Evolutionary conservation across 2,888 invertebrate species (phyloP).

Genomic region (Girardia tigrina): DNA sequence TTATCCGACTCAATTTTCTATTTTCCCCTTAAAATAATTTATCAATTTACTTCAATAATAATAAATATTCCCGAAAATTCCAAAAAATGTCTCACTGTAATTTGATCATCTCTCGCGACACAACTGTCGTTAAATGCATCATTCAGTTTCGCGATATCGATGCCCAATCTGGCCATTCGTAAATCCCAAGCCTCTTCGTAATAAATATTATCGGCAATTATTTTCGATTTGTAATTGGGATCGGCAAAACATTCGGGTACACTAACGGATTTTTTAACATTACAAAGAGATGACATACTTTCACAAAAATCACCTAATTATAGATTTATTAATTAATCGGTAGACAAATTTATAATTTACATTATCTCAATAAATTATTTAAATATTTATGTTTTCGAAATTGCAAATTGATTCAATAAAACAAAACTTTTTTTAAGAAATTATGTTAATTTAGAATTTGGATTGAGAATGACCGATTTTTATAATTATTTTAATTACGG

Average conservation of each 20-base stretch:
- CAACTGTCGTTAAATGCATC: background rate
- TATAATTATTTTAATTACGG: too few species aligned
- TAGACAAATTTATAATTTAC: background rate
- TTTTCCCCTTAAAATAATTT: too few species aligned
- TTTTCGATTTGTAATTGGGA: constrained; percentile 15
- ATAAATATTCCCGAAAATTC: too few species aligned
- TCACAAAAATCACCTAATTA: background rate
- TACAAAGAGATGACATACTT: constrained; percentile 23
- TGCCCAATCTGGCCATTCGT: background rate
- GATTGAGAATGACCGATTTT: too few species aligned
- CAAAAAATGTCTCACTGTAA: too few species aligned
- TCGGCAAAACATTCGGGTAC: constrained; percentile 18
- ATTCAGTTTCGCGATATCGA: constrained; percentile 1
- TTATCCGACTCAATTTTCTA: too few species aligned
- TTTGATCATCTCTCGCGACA: background rate
- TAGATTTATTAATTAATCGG: background rate
- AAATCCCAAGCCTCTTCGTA: constrained; percentile 20
- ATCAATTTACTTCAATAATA: too few species aligned
- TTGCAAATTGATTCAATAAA: background rate
- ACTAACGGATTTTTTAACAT: constrained; percentile 15
- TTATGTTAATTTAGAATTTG: too few species aligned
- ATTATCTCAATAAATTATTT: constrained; percentile 23
- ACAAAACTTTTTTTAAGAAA: background rate
- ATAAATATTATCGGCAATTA: background rate
- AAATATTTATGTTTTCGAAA: constrained; percentile 5